phyloP scores from a whole-genome alignment of 2,888 invertebrate species.

The Scaptomyza reducta region DNA sequence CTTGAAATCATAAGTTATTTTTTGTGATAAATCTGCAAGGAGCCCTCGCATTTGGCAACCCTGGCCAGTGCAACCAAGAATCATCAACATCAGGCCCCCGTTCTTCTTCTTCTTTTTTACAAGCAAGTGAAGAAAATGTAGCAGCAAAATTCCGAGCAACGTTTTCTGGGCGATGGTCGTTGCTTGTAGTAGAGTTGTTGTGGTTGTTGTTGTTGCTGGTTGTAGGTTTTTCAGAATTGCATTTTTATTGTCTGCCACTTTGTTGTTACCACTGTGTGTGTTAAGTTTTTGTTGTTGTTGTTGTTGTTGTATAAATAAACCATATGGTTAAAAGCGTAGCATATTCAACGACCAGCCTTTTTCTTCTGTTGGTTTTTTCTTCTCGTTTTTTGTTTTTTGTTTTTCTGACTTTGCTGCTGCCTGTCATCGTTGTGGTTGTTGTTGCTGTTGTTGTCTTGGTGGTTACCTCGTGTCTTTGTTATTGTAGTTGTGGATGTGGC shows the following conservation, averaged over 20 bases:
- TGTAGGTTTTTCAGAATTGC: constrained; percentile 74
- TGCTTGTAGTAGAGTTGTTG: constrained; percentile 38
- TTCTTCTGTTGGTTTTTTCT: constrained; percentile 20
- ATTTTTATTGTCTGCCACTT: constrained; percentile 78
- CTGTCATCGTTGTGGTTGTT: constrained; percentile 27
- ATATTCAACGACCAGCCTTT: constrained; percentile 65
- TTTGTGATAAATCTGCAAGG: no score
- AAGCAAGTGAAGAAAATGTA: constrained; percentile 57
- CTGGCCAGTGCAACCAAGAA: constrained; percentile 19
- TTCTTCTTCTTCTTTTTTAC: constrained; percentile 22
- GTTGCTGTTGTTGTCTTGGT: constrained; percentile 39
- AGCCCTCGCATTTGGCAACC: constrained; percentile 48
- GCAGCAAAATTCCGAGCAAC: constrained; percentile 69
- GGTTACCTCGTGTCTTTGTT: constrained; percentile 47
- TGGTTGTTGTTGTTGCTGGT: constrained; percentile 36
- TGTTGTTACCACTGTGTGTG: constrained; percentile 73
- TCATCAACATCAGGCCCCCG: constrained; percentile 42
- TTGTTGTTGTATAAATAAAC: constrained; percentile 75
- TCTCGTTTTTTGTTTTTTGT: constrained; percentile 24
- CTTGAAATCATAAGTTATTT: no score
- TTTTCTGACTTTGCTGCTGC: constrained; percentile 32
- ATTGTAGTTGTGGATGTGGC: constrained; percentile 40
- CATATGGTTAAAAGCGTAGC: constrained; percentile 79
- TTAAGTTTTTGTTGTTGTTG: constrained; percentile 41
- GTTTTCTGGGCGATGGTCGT: constrained; percentile 48